Conservation (phyloP, 2,113 vertebrate genomes). For the Lathamus discolor region DNA sequence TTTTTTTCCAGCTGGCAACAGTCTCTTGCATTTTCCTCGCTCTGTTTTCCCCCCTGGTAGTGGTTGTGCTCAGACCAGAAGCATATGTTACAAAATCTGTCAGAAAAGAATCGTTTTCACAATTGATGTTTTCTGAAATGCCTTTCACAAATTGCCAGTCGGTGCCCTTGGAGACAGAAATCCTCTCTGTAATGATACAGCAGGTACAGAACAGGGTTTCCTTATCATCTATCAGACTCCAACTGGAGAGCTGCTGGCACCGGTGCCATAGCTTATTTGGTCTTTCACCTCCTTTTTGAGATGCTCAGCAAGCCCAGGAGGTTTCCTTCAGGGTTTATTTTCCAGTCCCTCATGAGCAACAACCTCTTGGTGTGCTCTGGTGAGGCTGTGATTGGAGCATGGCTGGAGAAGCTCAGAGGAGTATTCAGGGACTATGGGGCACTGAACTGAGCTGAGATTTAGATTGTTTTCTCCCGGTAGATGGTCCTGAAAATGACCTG, state of each 20-base stretch:
- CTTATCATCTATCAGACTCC: background rate
- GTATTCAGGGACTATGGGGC: background rate
- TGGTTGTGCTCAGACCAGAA: constrained; percentile 26
- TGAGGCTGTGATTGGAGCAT: background rate
- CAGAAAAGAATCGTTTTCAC: constrained; percentile 15
- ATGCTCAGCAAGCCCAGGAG: background rate
- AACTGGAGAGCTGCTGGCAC: background rate
- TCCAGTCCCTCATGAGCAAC: rapidly evolving
- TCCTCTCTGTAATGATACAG: background rate
- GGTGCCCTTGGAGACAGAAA: background rate
- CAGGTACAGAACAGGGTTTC: background rate
- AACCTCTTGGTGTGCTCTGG: background rate
- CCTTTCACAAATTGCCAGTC: background rate
- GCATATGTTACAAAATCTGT: background rate
- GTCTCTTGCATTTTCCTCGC: background rate
- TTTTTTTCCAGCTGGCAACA: background rate
- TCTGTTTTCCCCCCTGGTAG: background rate
- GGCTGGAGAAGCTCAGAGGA: background rate
- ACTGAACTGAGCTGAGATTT: background rate
- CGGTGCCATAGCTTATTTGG: background rate
- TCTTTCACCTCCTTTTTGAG: background rate
- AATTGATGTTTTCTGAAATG: background rate
- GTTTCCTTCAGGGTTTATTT: background rate
- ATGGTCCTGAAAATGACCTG: background rate
- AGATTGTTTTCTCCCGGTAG: background rate